These are phyloP conservation scores for Neopelma chrysocephalum DNA, from an alignment of 2,797 vertebrate species.

Conservation along the genomic window DNA sequence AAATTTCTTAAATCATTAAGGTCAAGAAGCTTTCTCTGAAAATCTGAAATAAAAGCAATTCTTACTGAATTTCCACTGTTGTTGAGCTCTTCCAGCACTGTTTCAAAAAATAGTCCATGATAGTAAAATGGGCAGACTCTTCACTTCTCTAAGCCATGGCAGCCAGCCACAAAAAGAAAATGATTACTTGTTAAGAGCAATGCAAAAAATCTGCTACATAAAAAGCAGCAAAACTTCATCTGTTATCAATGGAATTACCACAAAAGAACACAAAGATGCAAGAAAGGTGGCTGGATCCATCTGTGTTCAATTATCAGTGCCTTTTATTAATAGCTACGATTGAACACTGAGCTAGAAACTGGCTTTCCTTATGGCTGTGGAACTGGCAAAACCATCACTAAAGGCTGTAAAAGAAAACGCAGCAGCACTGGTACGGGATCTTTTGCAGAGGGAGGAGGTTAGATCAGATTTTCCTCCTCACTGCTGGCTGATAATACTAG, in stretches of 20 bases:
- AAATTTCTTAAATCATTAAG: not conserved
- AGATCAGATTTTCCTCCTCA: not conserved
- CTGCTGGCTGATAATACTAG: not conserved
- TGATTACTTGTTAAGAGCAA: not conserved
- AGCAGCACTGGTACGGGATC: not conserved
- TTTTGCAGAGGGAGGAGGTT: not conserved
- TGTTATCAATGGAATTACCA: not conserved
- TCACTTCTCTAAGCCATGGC: not conserved
- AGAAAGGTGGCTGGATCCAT: not conserved
- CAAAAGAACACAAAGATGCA: not conserved
- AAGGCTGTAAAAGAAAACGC: not conserved
- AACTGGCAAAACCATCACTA: not conserved
- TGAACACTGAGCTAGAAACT: not conserved
- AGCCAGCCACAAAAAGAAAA: not conserved
- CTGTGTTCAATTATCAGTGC: not conserved
- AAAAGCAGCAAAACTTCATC: not conserved
- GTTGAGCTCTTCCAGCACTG: not conserved
- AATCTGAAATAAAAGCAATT: not conserved
- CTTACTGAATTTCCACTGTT: not conserved
- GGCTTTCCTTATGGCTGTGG: not conserved
- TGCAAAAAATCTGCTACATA: not conserved
- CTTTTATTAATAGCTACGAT: not conserved
- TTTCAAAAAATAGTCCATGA: not conserved
- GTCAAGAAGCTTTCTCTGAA: not conserved
- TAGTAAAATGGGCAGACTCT: not conserved